Conservation (phyloP, 2,797 vertebrate species). For the Pseudopleuronectes americanus region DNA sequence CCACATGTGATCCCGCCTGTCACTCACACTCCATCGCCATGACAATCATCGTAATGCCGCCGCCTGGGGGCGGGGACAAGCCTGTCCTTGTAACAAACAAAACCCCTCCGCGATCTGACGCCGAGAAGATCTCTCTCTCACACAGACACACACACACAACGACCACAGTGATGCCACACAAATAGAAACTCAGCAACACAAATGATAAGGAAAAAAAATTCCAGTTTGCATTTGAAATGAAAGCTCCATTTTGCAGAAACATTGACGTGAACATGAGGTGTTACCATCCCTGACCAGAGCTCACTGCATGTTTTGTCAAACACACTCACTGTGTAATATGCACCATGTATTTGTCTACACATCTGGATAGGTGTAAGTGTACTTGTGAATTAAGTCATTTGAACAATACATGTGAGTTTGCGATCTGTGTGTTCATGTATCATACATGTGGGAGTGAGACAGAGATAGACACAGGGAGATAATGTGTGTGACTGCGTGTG, state of each 20-base stretch:
- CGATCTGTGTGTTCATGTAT: conserved; percentile 43
- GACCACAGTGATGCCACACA: conserved; percentile 25
- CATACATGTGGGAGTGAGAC: conserved; percentile 38
- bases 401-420: conserved; percentile 19
- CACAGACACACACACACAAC: conserved; percentile 15
- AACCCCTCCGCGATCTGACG: conserved; percentile 77
- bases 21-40: conserved; percentile 86
- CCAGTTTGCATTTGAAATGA: conserved; percentile 36
- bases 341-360: conserved; percentile 13
- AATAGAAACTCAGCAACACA: conserved; percentile 32
- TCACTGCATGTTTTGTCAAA: conserved; percentile 38
- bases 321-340: conserved; percentile 16
- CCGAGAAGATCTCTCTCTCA: conserved; percentile 62
- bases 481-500: conserved; percentile 40
- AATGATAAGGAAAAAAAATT: conserved; percentile 35
- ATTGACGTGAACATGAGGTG: conserved; percentile 43
- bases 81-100: conserved; percentile 87
- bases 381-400: conserved; percentile 19
- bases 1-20: conserved; percentile 85
- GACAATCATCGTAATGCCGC: conserved; percentile 85
- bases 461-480: conserved; percentile 17
- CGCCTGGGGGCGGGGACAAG: conserved; percentile 81
- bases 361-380: conserved; percentile 1
- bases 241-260: conserved; percentile 44
- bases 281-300: conserved; percentile 29